Percentiles rank a stretch among this genome's conserved stretches.
Conservation (phyloP, 2,113 vertebrate species). For the Loxodonta africana region DNA sequence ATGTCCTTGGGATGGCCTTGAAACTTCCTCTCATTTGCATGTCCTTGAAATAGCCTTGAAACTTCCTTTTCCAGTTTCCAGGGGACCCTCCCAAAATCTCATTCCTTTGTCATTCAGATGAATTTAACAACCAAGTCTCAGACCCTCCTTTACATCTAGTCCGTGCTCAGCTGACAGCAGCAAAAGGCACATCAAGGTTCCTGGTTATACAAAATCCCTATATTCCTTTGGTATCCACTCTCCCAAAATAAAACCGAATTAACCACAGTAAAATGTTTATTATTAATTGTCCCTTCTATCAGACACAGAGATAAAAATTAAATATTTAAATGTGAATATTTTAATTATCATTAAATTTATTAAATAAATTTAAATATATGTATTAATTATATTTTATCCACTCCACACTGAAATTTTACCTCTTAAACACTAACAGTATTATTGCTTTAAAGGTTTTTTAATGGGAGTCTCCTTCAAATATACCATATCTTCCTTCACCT, state of each 20-base stretch:
- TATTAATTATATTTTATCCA: too few relatives aligned
- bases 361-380: not conserved
- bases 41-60: not conserved
- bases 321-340: too few relatives aligned
- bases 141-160: not conserved
- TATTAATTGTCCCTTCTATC: not conserved
- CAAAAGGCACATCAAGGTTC: not conserved
- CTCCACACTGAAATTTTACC: not conserved
- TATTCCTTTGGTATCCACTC: not conserved
- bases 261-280: not conserved
- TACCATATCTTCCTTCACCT: not conserved
- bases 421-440: not conserved
- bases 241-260: not conserved
- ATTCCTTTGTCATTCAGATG: not conserved
- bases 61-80: not conserved
- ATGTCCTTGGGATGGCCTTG: not conserved
- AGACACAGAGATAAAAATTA: not conserved
- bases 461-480: not conserved
- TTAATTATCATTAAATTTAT: not conserved
- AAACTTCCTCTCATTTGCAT: not conserved
- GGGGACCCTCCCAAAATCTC: not conserved
- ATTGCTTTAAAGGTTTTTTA: not conserved
- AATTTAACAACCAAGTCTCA: not conserved
- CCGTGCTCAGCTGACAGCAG: too few relatives aligned
- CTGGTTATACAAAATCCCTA: fast-evolving